phyloP scores from a whole-genome alignment of 2,888 invertebrate species.

The Acanthococcus lagerstroemiae region DNA sequence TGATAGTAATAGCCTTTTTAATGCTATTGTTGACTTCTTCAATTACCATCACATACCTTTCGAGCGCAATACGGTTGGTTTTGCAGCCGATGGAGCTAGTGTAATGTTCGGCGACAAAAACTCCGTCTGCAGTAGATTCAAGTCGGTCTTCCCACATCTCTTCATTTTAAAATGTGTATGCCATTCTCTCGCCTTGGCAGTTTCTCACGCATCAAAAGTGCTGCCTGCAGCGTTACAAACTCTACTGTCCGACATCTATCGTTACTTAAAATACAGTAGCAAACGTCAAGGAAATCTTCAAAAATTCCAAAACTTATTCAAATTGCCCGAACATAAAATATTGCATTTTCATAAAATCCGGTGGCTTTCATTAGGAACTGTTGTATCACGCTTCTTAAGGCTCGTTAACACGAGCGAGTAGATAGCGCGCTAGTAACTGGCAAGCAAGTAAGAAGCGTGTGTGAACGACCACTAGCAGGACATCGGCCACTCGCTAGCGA shows the following conservation, averaged over 20 bases:
- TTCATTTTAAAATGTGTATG: slow-evolving; percentile 34
- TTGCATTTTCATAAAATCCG: slow-evolving; percentile 32
- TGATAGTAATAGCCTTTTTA: too few species aligned
- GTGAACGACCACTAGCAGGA: too few species aligned
- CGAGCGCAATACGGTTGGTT: slow-evolving; percentile 33
- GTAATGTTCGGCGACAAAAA: slow-evolving; percentile 34
- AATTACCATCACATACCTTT: slow-evolving; percentile 32
- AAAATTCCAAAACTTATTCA: slow-evolving; percentile 37
- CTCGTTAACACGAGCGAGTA: too few species aligned
- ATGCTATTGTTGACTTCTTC: too few species aligned
- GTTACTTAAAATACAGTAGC: slow-evolving; percentile 34
- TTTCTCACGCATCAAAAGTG: slow-evolving; percentile 27
- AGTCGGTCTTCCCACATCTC: slow-evolving; percentile 33
- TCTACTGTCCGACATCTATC: slow-evolving; percentile 37
- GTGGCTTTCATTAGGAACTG: slow-evolving; percentile 33
- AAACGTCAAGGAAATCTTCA: slow-evolving; percentile 34
- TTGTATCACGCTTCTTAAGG: too few species aligned
- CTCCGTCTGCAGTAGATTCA: slow-evolving; percentile 31
- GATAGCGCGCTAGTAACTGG: too few species aligned
- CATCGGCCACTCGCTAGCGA: too few species aligned
- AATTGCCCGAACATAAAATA: slow-evolving; percentile 34
- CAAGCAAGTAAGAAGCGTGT: too few species aligned
- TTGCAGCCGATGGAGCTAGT: slow-evolving; percentile 35
- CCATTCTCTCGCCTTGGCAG: slow-evolving; percentile 33
- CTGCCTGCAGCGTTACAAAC: slow-evolving; percentile 30